Base-by-base conservation (phyloP, 1,140 invertebrate genomes). In the Temnothorax longispinosus region DNA sequence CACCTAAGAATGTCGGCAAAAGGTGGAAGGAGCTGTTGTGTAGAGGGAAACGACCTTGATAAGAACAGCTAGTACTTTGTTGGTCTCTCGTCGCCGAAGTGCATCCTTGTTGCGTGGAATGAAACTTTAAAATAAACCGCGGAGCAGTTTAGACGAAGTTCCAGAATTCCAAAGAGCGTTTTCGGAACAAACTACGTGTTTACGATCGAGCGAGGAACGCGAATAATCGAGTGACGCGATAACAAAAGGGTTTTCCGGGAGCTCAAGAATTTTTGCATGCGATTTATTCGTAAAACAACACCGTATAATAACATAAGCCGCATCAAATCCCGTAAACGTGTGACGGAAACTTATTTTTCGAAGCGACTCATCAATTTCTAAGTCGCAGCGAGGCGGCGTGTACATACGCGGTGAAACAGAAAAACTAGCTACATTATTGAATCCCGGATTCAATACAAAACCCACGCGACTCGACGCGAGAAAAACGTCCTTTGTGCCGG, bases 1-100 rank as follows among this genome's bases (percentile, higher is more conserved):
- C 7, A 54, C 15, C 35, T 32, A 21, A 88, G 74, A 58, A 67
- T 74, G 38, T 69, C 27, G 7, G 50, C 15, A 64, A 67, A 64
- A 27, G 32, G 64, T 87, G 71, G 32, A 54, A 80, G 60, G 62
- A 87, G 71, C 80, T 21, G 35, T 47, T 38, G 62, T 11, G 32
- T 69, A 18, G 69, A 54, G 71, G 38, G 27, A 89, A 72, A 58
- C 72, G 56, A 75, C 47, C 64, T 21, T 67, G 78, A 89, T 85
- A 75, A 84, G 54, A 69, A 60, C 47, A 71, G 64, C 69, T 60
- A 74, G 85, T 71, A 56, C n/a, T 76, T 62, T 47, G 38, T 58
- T 15, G 32, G 11, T 47, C 60, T 54, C 50, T 35, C 77, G 18
- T 35, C 2, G 52, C 38, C 41, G 18, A 58, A 82, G 67, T 56